Evolutionary conservation across 2,888 invertebrate genomes (phyloP).

Genomic region (Leptinotarsa peninsularis): DNA sequence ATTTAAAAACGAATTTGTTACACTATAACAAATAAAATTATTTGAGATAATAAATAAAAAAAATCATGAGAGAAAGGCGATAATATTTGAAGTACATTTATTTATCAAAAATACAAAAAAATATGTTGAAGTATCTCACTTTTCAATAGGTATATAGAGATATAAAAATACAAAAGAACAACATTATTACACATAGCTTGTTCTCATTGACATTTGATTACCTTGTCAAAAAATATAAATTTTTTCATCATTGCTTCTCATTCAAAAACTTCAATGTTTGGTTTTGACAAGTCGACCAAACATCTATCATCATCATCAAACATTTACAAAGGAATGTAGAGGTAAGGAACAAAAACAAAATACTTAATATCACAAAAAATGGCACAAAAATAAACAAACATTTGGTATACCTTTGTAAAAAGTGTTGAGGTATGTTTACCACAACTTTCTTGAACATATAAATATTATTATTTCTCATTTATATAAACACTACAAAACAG

Average conservation of each 20-base stretch:
- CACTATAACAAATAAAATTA: no score
- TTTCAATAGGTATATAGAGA: neutral
- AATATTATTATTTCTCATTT: neutral
- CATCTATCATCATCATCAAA: slow-evolving; percentile 5
- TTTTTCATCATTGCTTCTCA: no score
- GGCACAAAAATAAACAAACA: slow-evolving; percentile 2
- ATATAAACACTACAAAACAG: slow-evolving; percentile 7
- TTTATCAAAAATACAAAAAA: slow-evolving; percentile 25
- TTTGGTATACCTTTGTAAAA: slow-evolving; percentile 13
- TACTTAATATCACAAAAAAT: slow-evolving; percentile 16
- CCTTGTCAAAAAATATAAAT: neutral
- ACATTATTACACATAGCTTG: neutral
- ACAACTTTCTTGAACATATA: slow-evolving; percentile 9
- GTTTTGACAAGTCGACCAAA: neutral
- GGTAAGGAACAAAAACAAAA: slow-evolving; percentile 9
- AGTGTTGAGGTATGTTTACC: slow-evolving; percentile 8
- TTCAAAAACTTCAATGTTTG: no score
- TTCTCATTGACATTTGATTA: neutral
- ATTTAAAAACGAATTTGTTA: no score
- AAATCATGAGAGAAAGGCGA: neutral
- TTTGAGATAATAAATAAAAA: neutral
- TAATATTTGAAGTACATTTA: slow-evolving; percentile 12
- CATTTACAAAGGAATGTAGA: neutral
- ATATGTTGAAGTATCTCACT: neutral
- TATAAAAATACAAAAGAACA: slow-evolving; percentile 12